Conservation (phyloP, 1,140 invertebrate species). For the Kradibia gibbosae region DNA sequence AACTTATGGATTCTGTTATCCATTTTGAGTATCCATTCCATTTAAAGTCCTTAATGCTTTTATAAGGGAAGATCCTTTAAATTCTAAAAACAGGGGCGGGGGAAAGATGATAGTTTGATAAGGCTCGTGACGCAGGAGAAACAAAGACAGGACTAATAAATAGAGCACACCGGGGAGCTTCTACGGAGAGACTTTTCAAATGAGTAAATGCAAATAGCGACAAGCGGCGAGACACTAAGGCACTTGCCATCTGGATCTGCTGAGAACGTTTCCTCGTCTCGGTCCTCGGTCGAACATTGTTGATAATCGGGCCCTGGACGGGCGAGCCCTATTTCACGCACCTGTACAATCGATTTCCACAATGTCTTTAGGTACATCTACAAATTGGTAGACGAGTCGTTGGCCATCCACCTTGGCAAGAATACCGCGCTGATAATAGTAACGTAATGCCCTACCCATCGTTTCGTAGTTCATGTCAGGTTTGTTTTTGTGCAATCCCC, state of each 20-base stretch:
- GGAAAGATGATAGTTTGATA: too few species aligned
- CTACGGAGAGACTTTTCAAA: constrained; percentile 3
- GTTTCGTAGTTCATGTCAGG: constrained; percentile 99
- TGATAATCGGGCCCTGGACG: constrained; percentile 28
- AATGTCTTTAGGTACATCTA: constrained; percentile 98
- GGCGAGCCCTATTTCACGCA: constrained; percentile 75
- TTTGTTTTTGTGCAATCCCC: constrained; percentile 99
- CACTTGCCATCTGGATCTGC: constrained; percentile 26
- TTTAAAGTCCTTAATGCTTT: neutral
- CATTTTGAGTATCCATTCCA: too few species aligned
- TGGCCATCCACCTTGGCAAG: constrained; percentile 99
- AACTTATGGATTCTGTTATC: neutral
- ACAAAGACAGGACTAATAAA: neutral
- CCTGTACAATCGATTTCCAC: constrained; percentile 97
- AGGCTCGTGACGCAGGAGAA: too few species aligned
- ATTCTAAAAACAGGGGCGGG: neutral
- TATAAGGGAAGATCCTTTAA: neutral
- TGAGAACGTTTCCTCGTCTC: constrained; percentile 3
- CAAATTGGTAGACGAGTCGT: constrained; percentile 98
- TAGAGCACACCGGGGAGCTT: neutral
- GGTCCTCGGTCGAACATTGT: neutral
- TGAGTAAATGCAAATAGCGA: constrained; percentile 23
- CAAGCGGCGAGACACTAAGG: neutral
- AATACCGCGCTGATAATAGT: constrained; percentile 99
- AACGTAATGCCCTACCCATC: constrained; percentile 98